Evolutionary conservation across 2,113 vertebrate genomes (phyloP).

Genomic region (Lepus americanus): DNA sequence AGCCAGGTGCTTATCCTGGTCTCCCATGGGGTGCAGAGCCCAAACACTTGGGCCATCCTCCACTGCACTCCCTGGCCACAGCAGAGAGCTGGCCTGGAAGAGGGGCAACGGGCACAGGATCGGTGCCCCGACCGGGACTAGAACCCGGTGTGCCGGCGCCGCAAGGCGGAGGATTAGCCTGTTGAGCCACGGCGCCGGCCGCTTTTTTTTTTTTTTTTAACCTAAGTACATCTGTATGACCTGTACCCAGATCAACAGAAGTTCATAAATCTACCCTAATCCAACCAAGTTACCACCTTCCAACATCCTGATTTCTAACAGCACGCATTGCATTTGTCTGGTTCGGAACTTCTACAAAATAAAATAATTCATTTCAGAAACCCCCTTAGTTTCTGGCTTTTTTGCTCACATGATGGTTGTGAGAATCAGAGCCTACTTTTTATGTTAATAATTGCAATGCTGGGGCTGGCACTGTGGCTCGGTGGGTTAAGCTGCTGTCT

Average conservation of each 20-base stretch:
- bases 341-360: neutral
- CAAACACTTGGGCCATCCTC: too few species aligned
- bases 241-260: slow-evolving; percentile 1
- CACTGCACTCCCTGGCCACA: too few species aligned
- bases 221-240: neutral
- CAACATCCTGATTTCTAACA: neutral
- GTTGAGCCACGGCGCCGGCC: neutral
- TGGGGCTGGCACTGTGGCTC: too few species aligned
- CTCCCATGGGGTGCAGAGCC: too few species aligned
- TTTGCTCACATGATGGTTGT: neutral
- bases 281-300: neutral
- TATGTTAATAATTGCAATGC: slow-evolving; percentile 15
- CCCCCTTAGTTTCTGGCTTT: neutral
- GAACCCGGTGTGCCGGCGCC: too few species aligned
- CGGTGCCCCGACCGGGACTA: too few species aligned
- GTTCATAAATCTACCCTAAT: neutral
- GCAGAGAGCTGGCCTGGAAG: too few species aligned
- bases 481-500: too few species aligned
- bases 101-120: too few species aligned
- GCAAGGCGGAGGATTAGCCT: too few species aligned
- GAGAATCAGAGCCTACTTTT: neutral
- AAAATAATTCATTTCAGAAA: slow-evolving; percentile 26
- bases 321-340: neutral
- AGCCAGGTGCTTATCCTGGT: too few species aligned
- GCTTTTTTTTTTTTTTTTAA: too few species aligned